These are phyloP conservation scores for Callopanchax toddi DNA, from an alignment of 2,113 vertebrate species.

Conservation along the genomic window DNA sequence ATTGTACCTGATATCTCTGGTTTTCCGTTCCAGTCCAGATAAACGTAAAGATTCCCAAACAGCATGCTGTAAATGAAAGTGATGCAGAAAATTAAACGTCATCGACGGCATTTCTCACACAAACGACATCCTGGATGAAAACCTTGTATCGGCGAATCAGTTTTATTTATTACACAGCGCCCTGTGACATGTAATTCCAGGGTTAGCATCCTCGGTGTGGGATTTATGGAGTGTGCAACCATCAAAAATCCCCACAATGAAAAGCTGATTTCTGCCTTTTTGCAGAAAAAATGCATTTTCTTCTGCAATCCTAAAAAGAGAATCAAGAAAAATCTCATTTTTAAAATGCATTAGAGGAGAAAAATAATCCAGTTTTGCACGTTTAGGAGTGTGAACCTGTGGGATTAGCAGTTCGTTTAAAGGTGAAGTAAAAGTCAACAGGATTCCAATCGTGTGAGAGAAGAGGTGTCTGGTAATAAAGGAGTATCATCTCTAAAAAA, in stretches of 20 bases:
- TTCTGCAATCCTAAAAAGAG: not conserved
- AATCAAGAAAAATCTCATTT: no score
- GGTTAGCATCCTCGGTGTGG: not conserved
- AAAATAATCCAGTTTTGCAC: no score
- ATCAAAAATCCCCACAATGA: constrained; percentile 1
- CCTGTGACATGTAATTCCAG: not conserved
- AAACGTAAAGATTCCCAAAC: constrained; percentile 98
- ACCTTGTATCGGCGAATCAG: not conserved
- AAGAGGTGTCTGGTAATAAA: no score
- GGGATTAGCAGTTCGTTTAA: no score
- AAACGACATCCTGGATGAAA: not conserved
- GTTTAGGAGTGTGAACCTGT: no score
- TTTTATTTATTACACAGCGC: not conserved
- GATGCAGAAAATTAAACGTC: not conserved
- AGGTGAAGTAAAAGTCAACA: no score
- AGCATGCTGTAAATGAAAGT: constrained; percentile 85
- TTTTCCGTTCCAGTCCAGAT: constrained; percentile 94
- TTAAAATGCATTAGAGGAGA: no score
- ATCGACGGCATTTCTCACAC: not conserved
- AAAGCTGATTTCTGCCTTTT: not conserved
- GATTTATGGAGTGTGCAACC: not conserved
- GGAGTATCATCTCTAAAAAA: no score
- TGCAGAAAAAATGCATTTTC: no score
- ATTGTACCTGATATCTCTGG: constrained; percentile 89
- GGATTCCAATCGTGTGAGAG: not conserved